phyloP scores from a whole-genome alignment of 2,888 invertebrate genomes.

The Tineola bisselliella region DNA sequence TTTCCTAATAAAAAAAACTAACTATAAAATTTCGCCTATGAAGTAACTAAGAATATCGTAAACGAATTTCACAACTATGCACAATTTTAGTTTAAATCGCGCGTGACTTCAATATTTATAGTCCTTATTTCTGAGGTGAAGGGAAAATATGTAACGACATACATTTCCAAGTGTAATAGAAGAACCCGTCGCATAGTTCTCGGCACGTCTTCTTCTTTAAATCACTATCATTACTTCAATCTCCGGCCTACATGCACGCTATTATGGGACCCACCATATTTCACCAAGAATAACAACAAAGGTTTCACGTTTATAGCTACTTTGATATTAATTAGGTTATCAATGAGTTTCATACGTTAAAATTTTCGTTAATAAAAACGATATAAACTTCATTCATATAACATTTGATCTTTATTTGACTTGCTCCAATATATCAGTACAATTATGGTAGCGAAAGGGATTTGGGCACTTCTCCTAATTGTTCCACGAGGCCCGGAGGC shows the following conservation, averaged over 20 bases:
- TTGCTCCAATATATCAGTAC: not conserved
- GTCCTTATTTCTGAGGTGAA: not conserved
- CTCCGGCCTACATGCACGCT: constrained; percentile 27
- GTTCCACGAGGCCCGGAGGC: constrained; percentile 18
- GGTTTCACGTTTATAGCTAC: too few species aligned
- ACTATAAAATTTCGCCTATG: not conserved
- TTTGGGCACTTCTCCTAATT: constrained; percentile 35
- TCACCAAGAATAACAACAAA: not conserved
- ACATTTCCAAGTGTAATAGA: constrained; percentile 27
- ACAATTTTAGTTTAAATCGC: too few species aligned
- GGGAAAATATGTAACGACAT: constrained; percentile 1
- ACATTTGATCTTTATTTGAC: not conserved
- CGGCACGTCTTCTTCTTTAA: constrained; percentile 34
- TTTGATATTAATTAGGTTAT: too few species aligned
- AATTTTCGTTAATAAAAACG: too few species aligned
- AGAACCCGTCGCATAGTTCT: constrained; percentile 12
- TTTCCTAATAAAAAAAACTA: too few species aligned
- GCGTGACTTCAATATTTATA: not conserved
- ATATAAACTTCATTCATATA: not conserved
- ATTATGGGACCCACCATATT: constrained; percentile 18
- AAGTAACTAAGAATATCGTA: not conserved
- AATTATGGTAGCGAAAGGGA: not conserved
- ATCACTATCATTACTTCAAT: constrained; percentile 38
- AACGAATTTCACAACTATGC: not conserved
- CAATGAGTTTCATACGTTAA: too few species aligned